These are phyloP conservation scores for Lysandra coridon DNA, from an alignment of 2,888 invertebrate genomes.

Conservation along the genomic window DNA sequence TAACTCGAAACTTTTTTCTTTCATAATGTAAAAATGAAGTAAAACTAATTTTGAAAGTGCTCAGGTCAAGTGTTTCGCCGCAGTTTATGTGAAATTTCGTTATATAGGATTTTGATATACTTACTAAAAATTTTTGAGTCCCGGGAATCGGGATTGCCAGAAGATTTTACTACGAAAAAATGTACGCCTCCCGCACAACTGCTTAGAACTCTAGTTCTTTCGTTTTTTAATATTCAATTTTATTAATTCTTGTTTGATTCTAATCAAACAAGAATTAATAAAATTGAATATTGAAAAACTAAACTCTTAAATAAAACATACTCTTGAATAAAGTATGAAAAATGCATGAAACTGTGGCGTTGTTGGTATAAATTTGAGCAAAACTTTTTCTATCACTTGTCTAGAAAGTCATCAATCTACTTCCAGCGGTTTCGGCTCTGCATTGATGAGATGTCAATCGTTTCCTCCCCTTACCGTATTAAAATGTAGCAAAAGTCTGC, in stretches of 20 bases:
- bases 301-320: background rate
- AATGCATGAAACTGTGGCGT: background rate
- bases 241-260: too few relatives aligned
- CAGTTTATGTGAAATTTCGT: background rate
- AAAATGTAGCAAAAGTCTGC: background rate
- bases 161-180: background rate
- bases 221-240: too few relatives aligned
- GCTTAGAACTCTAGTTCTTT: too few relatives aligned
- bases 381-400: constrained; percentile 4
- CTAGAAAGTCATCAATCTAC: constrained; percentile 8
- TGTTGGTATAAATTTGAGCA: constrained; percentile 4
- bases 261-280: too few relatives aligned
- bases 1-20: constrained; percentile 14
- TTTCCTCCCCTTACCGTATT: background rate
- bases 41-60: constrained; percentile 8
- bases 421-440: background rate
- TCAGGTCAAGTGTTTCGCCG: background rate
- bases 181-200: background rate
- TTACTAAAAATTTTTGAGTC: background rate
- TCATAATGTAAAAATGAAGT: background rate
- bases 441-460: constrained; percentile 17
- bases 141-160: background rate
- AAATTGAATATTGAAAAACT: background rate
- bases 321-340: background rate
- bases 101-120: background rate